A percentile compares a stretch with the other conserved stretches of the same genome.
Conservation (phyloP, 2,888 invertebrate species). For the Aradus depressus region DNA sequence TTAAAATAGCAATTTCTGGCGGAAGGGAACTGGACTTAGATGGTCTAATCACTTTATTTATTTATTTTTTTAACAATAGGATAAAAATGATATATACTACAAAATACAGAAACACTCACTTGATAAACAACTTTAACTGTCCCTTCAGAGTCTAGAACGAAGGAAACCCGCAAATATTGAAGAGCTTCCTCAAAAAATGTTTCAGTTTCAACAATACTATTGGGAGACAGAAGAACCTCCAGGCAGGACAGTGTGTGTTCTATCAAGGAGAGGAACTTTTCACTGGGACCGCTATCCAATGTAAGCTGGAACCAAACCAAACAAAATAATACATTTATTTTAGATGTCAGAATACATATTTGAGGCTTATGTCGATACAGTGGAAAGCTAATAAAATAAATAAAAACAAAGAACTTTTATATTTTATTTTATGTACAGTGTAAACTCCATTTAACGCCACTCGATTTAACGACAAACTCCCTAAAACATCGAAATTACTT, state of each 20-base stretch:
- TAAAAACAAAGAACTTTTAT: no score
- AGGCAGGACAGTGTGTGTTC: conserved; percentile 52
- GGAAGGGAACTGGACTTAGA: no score
- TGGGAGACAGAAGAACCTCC: conserved; percentile 57
- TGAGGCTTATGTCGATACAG: background rate
- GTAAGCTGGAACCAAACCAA: conserved; percentile 48
- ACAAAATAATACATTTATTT: conserved; percentile 10
- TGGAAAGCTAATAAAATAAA: conserved; percentile 13
- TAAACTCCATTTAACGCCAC: no score
- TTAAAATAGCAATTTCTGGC: no score
- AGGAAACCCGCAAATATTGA: conserved; percentile 57
- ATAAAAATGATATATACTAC: background rate
- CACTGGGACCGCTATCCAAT: conserved; percentile 62
- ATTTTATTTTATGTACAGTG: no score
- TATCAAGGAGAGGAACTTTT: conserved; percentile 58
- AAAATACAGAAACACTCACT: conserved; percentile 16
- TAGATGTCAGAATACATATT: no score
- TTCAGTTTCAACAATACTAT: conserved; percentile 57
- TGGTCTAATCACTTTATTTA: no score
- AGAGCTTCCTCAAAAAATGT: conserved; percentile 69
- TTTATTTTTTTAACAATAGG: background rate
- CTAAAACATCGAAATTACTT: no score
- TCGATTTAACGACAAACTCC: no score
- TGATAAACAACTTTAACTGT: conserved; percentile 65
- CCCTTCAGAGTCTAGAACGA: conserved; percentile 54